A percentile compares a stretch with the other conserved stretches of the same genome.
phyloP scores from a whole-genome alignment of 2,113 vertebrate genomes.

The Prunella himalayana region DNA sequence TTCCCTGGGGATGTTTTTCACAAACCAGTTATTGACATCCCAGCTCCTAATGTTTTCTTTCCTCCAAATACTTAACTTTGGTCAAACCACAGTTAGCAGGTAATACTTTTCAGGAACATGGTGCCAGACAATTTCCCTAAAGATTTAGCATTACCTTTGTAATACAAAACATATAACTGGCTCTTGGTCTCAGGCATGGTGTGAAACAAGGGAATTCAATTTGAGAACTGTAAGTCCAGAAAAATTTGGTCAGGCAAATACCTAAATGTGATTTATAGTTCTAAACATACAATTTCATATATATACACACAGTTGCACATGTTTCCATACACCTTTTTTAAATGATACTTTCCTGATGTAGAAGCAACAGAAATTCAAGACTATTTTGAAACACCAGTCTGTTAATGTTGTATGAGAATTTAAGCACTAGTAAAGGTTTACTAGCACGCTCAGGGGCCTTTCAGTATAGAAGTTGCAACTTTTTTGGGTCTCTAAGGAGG shows the following conservation, averaged over 20 bases:
- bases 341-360: not conserved
- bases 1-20: not conserved
- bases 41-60: not conserved
- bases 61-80: not conserved
- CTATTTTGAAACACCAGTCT: not conserved
- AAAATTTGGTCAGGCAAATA: not conserved
- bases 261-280: not conserved
- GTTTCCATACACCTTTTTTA: not conserved
- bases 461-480: not conserved
- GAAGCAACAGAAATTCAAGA: not conserved
- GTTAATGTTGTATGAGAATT: not conserved
- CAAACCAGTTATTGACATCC: not conserved
- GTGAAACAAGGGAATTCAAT: not conserved
- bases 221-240: not conserved
- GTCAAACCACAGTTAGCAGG: not conserved
- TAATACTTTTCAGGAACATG: not conserved
- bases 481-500: not conserved
- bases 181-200: not conserved
- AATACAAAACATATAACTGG: not conserved
- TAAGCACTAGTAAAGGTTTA: not conserved
- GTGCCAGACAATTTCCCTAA: not conserved
- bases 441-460: not conserved
- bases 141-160: not conserved
- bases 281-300: not conserved
- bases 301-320: rapidly evolving